These are phyloP conservation scores for Rutpela maculata DNA, from an alignment of 2,888 invertebrate species.

Conservation along the genomic window DNA sequence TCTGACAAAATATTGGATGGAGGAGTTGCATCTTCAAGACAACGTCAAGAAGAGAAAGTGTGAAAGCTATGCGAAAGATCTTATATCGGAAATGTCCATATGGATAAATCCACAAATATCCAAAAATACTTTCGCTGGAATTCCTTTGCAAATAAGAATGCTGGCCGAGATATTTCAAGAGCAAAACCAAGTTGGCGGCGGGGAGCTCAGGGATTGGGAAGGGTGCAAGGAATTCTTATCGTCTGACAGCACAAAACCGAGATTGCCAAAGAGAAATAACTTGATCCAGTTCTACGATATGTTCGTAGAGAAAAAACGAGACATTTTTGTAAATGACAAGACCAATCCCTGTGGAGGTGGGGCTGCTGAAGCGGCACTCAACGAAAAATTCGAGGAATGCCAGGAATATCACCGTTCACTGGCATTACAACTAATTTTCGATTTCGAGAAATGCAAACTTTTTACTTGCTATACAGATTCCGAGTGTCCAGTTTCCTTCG, in stretches of 20 bases:
- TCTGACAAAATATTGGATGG: slow-evolving; percentile 38
- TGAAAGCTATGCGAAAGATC: background rate
- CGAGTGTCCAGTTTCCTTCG: background rate
- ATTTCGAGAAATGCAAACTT: background rate
- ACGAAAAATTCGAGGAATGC: slow-evolving; percentile 19
- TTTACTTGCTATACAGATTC: background rate
- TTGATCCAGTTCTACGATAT: slow-evolving; percentile 33
- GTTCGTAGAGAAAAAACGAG: background rate
- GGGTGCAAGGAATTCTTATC: slow-evolving; percentile 30
- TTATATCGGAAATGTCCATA: slow-evolving; percentile 25
- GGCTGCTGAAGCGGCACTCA: background rate
- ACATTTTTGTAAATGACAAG: slow-evolving; percentile 30
- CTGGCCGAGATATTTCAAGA: slow-evolving; percentile 36
- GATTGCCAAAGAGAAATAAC: slow-evolving; percentile 8
- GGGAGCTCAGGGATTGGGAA: background rate
- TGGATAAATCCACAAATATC: slow-evolving; percentile 16
- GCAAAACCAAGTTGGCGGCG: background rate
- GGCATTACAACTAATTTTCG: background rate
- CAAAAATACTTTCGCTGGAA: slow-evolving; percentile 24
- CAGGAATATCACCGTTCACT: slow-evolving; percentile 5
- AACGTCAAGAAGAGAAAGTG: slow-evolving; percentile 1
- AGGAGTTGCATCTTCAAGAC: slow-evolving; percentile 14
- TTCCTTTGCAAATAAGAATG: slow-evolving; percentile 24
- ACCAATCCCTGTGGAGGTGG: background rate
- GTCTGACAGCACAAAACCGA: background rate